Evolutionary conservation across 2,797 vertebrate species (phyloP), one percentile per base, ranked within the genome.

Genomic region (Sebastiscus albofasciatus): DNA sequence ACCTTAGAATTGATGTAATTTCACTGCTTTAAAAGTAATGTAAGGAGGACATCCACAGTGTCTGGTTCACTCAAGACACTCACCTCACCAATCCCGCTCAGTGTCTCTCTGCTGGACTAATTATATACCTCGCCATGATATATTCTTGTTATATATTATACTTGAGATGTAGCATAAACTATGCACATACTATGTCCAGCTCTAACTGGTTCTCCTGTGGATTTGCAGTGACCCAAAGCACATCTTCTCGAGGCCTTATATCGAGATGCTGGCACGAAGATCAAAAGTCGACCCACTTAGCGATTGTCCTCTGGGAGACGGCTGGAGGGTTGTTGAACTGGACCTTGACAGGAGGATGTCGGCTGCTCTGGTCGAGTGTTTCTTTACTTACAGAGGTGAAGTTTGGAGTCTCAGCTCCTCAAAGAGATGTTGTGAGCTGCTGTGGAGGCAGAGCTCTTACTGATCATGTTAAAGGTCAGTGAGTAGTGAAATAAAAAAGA

Each of bases 321-420:
- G 61, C 27, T 96, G 95, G 95, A 93, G 88, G 80, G 79, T 92
- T 8, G 67, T 65, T 2, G 94, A 96, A 66, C 82, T 81, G 79
- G 92, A 94, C 66, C 75, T 96, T 8, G 94, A 96, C 69, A 55
- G 60, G 67, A 87, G 73, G 68, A 94, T 95, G 90, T 94, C 94
- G 14, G 81, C 73, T 14, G 72, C 89, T 46, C 49, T 67, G 60
- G 92, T 95, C 80, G 92, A 89, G 75, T 96, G 95, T 79, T 91
- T 91, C 86, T 96, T 94, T 83, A 58, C 65, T 72, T 93, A 96
- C 88, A 61, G 87, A 94, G 94, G 94, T 96, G 88, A 89, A 60
- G 11, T 33, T 12, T 5, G 2, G 22, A 62, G 24, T 49, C 14
- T 33, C 5, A 8, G 24, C 55, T 42, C 27, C 27, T 71, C 11